Percentiles rank a stretch among this genome's conserved stretches.
Evolutionary conservation across 2,888 invertebrate genomes (phyloP).

Genomic region (Leptopterna dolabrata): DNA sequence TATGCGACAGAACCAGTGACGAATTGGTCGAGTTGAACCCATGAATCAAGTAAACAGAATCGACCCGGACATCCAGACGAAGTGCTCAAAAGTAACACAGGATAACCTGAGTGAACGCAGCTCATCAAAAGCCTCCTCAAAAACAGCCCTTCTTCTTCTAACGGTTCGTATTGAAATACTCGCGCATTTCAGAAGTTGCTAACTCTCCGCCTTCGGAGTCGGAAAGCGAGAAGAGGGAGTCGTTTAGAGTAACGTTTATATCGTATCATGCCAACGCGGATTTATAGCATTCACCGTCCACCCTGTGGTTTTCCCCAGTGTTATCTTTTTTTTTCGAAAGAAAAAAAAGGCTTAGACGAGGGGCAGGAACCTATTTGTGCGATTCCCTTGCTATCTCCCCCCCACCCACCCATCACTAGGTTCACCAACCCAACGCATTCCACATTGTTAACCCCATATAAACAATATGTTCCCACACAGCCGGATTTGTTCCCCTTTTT

Average conservation of each 20-base stretch:
- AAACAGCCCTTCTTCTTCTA: no score
- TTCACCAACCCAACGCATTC: background rate
- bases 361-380: background rate
- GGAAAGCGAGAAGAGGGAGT: background rate
- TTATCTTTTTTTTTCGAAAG: conserved; percentile 11
- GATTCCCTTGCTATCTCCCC: conserved; percentile 28
- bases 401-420: background rate
- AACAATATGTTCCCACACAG: conserved; percentile 35
- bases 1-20: no score
- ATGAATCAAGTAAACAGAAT: no score
- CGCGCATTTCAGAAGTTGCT: no score
- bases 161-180: no score
- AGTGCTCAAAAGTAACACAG: no score
- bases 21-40: no score
- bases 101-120: no score
- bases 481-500: background rate
- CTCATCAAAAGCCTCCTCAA: no score
- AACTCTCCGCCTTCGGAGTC: background rate
- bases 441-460: conserved; percentile 36
- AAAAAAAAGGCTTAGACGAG: background rate
- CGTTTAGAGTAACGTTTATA: background rate
- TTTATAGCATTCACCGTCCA: conserved; percentile 6
- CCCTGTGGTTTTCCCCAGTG: conserved; percentile 9
- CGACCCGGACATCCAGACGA: no score
- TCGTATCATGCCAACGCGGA: conserved; percentile 30